Evolutionary conservation across 1,140 invertebrate genomes (phyloP), one percentile per base, ranked within the genome.

Genomic region (Mylabris phalerata): DNA sequence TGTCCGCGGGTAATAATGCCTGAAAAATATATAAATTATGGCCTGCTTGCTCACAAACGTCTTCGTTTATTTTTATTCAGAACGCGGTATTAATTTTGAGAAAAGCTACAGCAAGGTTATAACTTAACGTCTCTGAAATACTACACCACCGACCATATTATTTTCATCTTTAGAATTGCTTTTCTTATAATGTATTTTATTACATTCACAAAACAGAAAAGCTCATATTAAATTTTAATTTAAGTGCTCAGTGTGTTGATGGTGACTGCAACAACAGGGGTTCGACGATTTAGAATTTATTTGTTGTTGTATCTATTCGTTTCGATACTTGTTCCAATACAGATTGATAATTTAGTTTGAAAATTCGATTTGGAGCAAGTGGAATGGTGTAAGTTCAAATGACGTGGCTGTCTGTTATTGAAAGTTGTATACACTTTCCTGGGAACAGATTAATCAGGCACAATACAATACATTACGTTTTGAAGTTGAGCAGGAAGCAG

Each of bases 21-120:
- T 62, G 60, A 62, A 62, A 62, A 62, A 62, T 62, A 62, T 62
- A 62, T 62, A 62, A 62, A 62, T 62, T 62, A 62, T 62, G 60
- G 41, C 55, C 45, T 55, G 45, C 60, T 51, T 51, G 52, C 54
- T 60, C 59, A 60, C 44, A 55, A 60, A 60, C 59, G 42, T 55
- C 44, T 52, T 55, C 52, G 52, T 48, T 52, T 60, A 50, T 49
- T 55, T 60, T 60, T 60, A 60, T 48, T 48, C 50, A 60, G 50
- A 55, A 60, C 48, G 50, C 58, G 46, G 44, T 60, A 50, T 60
- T 60, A 54, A 51, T 55, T 55, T 60, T 48, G 50, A 57, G 48
- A 48, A 57, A 52, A 60, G 51, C 51, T 54, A 54, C 51, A 54
- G 51, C 51, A 54, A 54, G 51, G 51, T 54, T 54, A 54, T 54